These are phyloP conservation scores for Lophura nycthemera DNA, from an alignment of 2,113 vertebrate genomes.

Conservation along the genomic window DNA sequence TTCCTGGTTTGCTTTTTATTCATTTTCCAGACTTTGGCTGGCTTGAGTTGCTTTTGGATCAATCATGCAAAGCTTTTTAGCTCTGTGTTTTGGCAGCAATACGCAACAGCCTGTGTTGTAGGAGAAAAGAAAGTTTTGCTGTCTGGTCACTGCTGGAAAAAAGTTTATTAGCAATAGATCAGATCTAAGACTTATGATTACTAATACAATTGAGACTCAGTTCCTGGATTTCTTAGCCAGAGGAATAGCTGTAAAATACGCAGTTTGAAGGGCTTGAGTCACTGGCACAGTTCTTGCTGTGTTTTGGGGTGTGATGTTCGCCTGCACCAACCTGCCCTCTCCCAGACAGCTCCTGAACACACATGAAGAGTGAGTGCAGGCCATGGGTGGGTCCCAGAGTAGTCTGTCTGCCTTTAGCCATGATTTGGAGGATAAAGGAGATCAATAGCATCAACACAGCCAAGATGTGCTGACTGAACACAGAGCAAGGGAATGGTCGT, in stretches of 20 bases:
- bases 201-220: background rate
- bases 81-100: background rate
- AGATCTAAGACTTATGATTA: constrained; percentile 26
- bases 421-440: constrained; percentile 3
- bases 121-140: background rate
- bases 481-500: background rate
- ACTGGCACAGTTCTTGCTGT: background rate
- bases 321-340: constrained; percentile 51
- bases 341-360: background rate
- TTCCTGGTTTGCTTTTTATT: background rate
- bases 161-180: background rate
- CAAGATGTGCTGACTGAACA: background rate
- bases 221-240: constrained; percentile 48
- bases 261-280: background rate
- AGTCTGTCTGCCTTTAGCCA: background rate
- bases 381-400: background rate
- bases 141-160: constrained; percentile 27
- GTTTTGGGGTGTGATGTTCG: background rate
- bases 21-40: background rate
- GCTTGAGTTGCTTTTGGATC: background rate
- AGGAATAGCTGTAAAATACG: background rate
- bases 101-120: background rate
- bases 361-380: background rate
- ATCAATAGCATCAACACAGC: background rate
- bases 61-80: background rate